Evolutionary conservation across 2,113 vertebrate genomes (phyloP).

Genomic region (Eulacestoma nigropectus): DNA sequence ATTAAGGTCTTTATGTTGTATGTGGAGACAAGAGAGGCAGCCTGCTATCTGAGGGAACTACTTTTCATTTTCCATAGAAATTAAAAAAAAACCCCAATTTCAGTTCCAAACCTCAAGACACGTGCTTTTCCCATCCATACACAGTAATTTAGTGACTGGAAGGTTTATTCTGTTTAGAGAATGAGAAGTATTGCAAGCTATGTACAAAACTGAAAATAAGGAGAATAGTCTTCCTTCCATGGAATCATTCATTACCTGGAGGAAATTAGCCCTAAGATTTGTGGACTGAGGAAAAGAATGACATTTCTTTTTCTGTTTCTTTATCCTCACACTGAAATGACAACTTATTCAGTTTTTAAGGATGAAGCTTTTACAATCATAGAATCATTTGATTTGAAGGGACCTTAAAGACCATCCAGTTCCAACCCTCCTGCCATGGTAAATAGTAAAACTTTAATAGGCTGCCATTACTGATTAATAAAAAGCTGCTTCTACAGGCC

Average conservation of each 20-base stretch:
- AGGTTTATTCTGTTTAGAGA: not conserved
- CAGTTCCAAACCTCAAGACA: not conserved
- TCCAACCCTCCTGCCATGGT: not conserved
- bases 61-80: not conserved
- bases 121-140: fast-evolving
- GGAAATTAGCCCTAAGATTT: not conserved
- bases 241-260: not conserved
- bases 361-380: not conserved
- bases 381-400: not conserved
- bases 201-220: not conserved
- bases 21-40: not conserved
- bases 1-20: not conserved
- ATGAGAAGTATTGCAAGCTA: not conserved
- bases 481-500: not conserved
- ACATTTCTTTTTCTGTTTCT: not conserved
- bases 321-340: not conserved
- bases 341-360: not conserved
- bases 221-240: not conserved
- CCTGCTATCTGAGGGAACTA: not conserved
- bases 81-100: not conserved
- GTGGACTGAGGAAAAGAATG: not conserved
- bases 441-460: not conserved
- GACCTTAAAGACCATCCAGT: not conserved
- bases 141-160: not conserved
- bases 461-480: not conserved